Base-by-base conservation (phyloP, 2,113 vertebrate species). In the Dipodomys ordii region DNA sequence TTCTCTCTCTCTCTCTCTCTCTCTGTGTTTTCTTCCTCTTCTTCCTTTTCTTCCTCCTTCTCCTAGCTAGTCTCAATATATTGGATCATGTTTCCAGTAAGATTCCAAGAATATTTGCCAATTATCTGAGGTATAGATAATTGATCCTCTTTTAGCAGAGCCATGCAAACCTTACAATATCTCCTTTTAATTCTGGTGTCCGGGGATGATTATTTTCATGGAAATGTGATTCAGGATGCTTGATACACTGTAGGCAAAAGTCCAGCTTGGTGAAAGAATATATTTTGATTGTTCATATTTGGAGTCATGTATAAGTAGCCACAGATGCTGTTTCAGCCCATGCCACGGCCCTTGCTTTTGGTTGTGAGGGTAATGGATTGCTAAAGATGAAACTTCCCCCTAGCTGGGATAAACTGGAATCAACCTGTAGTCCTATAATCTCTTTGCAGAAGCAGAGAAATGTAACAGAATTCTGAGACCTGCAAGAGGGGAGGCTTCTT, bases 101-200 rank as follows among this genome's bases (percentile, higher is more conserved):
- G 44, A 83, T 88, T 85, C 62, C 44, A 74, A 80, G 71, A 76
- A 82, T 92, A 30, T 73, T 90, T 78, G 85, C 73, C 93, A 84
- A 57, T 77, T 85, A 35, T 72, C 28, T 90, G 39, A 95, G 88
- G 6, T 67, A 32, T 46, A 69, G 0, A 77, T 81, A 90, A 64
- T 57, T 10, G 7, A 92, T n/a, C 11, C 7, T 23, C 30, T 57
- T 82, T 83, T 69, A 86, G 18, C 53, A 83, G 68, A 87, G 32
- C 46, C 32, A 57, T 57, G 53, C 53, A 57, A 88, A 79, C 87
- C 4, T 80, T 72, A 32, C 22, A 62, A 53, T 88, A 19, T 79
- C 87, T 90, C 46, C 84, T 95, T 94, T 69, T 25, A 74, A 78
- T 92, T 88, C 76, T 92, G 6, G 73, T 93, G 71, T 82, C 60